phyloP scores from a whole-genome alignment of 2,113 vertebrate genomes.

The Chaetops frenatus region DNA sequence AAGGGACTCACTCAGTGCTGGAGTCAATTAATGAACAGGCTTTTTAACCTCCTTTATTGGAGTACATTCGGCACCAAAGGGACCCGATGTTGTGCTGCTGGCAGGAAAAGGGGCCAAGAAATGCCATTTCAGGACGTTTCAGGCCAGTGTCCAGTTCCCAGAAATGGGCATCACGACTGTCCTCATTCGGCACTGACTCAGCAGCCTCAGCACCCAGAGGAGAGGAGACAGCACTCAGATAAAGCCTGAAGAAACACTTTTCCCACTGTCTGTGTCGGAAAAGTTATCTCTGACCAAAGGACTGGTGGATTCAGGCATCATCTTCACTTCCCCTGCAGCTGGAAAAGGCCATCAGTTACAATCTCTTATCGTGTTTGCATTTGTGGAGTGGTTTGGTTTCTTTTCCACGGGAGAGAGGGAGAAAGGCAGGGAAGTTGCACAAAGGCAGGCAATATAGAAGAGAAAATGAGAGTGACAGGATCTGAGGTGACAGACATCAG shows the following conservation, averaged over 20 bases:
- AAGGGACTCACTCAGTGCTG: constrained; percentile 67
- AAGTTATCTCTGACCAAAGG: not conserved
- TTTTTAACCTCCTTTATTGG: constrained; percentile 80
- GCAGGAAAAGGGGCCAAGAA: constrained; percentile 55
- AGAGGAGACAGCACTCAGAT: not conserved
- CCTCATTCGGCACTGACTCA: constrained; percentile 59
- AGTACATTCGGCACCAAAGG: constrained; percentile 58
- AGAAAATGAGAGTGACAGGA: not conserved
- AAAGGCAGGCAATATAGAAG: not conserved
- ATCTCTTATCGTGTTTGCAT: not conserved
- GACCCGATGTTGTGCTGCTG: constrained; percentile 51
- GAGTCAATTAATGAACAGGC: constrained; percentile 77
- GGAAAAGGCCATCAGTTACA: not conserved
- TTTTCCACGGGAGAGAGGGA: not conserved
- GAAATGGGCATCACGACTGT: constrained; percentile 21
- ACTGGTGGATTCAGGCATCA: not conserved
- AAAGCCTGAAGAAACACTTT: not conserved
- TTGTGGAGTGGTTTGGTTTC: not conserved
- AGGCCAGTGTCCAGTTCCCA: constrained; percentile 39
- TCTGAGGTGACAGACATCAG: not conserved
- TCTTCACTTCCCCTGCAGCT: not conserved
- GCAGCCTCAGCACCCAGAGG: not conserved
- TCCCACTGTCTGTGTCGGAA: not conserved
- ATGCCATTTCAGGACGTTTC: constrained; percentile 49
- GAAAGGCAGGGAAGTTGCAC: not conserved